Base-by-base conservation (phyloP, 92 coral and sea anemone species). In the Siderastrea radians region DNA sequence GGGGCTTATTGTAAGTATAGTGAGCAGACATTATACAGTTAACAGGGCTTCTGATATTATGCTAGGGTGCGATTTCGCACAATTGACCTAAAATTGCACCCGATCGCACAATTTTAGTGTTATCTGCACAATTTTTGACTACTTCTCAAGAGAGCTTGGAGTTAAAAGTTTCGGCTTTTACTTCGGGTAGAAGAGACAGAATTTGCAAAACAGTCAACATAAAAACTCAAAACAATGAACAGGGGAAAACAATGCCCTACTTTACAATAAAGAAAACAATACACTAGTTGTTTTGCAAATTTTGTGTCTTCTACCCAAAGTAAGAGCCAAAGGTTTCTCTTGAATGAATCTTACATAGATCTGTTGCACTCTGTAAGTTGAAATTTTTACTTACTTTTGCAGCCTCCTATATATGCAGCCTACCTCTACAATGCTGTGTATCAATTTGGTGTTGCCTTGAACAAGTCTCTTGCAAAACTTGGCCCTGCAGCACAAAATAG, bases 391-490 rank as follows among this genome's bases (percentile, higher is more conserved):
- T 50, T 53, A 61, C 43, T 64, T 71, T 52, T 66, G 43, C 82
- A 95, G 98, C 90, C 91, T 8, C 89, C 96, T 9, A 49, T 88
- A 46, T 91, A 79, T 16, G 93, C 81, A 7, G 94, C 91, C 45
- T 74, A 89, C 55, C 80, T 95, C 77, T 95, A 95, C 72, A 80
- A 95, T 88, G 98, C 96, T 44, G 93, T 95, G 45, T 82, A 84
- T 52, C 94, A 88, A 54, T 93, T 84, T 86, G 96, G 93, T 17
- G 84, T 90, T n/a, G 96, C 98, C 44, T 81, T 95, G 72, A 95
- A 95, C 64, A 90, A 57, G 59, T 87, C 96, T 44, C 59, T 90
- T 61, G 88, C 91, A n/a, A 11, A 69, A 43, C 78, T 79, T 12
- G 59, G 73, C n/a, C 87, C 85, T 49, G 88, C 66, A 16, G 71